Conservation (phyloP, 2,113 vertebrate species). For the Meleagris gallopavo region DNA sequence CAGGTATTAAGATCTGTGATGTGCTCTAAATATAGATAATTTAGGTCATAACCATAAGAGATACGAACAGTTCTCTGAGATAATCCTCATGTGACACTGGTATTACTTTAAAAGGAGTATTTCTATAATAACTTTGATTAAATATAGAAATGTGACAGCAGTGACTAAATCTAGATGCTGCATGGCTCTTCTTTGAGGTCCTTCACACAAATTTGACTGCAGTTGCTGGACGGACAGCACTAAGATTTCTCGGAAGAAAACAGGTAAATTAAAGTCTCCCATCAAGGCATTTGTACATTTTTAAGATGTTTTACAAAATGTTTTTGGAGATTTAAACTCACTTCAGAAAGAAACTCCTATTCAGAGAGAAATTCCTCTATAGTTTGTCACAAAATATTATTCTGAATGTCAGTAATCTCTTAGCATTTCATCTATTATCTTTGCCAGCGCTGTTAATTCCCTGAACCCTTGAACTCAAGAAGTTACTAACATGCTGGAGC, state of each 20-base stretch:
- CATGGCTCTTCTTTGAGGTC: not conserved
- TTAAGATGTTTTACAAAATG: not conserved
- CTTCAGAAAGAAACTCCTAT: not conserved
- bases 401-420: not conserved
- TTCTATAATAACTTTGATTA: constrained; percentile 54
- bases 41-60: constrained; percentile 55
- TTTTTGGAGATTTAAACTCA: not conserved
- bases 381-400: not conserved
- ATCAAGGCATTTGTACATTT: not conserved
- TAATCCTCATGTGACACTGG: constrained; percentile 62
- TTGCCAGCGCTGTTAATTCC: not conserved
- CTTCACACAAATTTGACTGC: not conserved
- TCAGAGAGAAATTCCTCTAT: not conserved
- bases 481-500: not conserved
- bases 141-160: constrained; percentile 53
- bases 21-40: constrained; percentile 54
- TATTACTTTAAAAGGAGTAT: constrained; percentile 59
- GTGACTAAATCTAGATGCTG: constrained; percentile 32
- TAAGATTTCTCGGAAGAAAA: not conserved
- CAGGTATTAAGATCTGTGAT: constrained; percentile 43
- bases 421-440: not conserved
- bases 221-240: not conserved
- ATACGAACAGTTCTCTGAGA: constrained; percentile 52
- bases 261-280: not conserved
- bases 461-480: not conserved